Evolutionary conservation across 2,797 vertebrate species (phyloP).

Genomic region (Thaleichthys pacificus): DNA sequence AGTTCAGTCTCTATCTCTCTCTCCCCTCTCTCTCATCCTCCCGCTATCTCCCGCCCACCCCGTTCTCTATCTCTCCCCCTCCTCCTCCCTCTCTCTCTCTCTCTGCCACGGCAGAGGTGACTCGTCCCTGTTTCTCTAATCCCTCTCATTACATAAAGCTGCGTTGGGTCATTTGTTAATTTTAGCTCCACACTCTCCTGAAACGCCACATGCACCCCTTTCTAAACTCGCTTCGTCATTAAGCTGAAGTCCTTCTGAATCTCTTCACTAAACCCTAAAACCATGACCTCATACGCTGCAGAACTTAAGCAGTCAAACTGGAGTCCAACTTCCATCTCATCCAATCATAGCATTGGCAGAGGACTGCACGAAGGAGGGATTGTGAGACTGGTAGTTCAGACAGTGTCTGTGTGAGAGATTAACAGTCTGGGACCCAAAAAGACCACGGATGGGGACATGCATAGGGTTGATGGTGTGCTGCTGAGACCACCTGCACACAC

Average conservation of each 20-base stretch:
- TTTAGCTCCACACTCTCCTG: slow-evolving; percentile 44
- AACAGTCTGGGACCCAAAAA: slow-evolving; percentile 14
- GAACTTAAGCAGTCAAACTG: slow-evolving; percentile 9
- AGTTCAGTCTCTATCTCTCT: slow-evolving; percentile 32
- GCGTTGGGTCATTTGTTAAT: slow-evolving; percentile 57
- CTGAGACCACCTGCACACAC: slow-evolving; percentile 3
- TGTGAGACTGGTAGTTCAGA: slow-evolving; percentile 10
- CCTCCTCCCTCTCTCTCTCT: slow-evolving; percentile 21
- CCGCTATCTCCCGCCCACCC: slow-evolving; percentile 1
- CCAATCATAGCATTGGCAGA: too few relatives aligned
- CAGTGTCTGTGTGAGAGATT: slow-evolving; percentile 30
- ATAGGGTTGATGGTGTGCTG: too few relatives aligned
- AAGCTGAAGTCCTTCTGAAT: too few relatives aligned
- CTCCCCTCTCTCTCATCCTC: neutral
- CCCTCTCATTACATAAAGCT: slow-evolving; percentile 53
- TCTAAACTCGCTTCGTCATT: too few relatives aligned
- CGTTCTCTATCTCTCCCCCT: neutral
- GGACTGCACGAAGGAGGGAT: neutral
- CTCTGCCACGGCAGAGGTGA: slow-evolving; percentile 43
- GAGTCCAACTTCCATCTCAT: too few relatives aligned
- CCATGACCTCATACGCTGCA: too few relatives aligned
- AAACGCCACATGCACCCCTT: too few relatives aligned
- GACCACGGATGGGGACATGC: neutral
- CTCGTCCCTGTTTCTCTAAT: slow-evolving; percentile 49
- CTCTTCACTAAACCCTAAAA: too few relatives aligned